Conservation (phyloP, 2,888 invertebrate species). For the Blera fallax region DNA sequence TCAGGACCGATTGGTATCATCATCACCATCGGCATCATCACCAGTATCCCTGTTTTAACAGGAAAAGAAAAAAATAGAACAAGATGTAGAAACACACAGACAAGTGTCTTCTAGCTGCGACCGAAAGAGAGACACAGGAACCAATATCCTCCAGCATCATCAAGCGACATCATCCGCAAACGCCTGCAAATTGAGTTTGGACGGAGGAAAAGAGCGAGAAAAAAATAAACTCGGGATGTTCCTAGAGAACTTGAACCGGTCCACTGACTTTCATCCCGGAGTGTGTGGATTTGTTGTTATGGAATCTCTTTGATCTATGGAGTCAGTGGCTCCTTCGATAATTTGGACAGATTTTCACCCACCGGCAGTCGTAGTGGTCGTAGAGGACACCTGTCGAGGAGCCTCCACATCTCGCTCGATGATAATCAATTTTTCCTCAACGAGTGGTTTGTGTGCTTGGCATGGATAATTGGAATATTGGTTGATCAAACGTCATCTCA, state of each 20-base stretch:
- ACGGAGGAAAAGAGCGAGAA: constrained; percentile 1
- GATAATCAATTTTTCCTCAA: constrained; percentile 59
- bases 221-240: constrained; percentile 13
- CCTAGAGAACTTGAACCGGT: constrained; percentile 37
- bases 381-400: constrained; percentile 25
- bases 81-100: constrained; percentile 69
- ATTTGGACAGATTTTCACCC: constrained; percentile 70
- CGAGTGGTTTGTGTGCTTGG: constrained; percentile 6
- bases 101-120: constrained; percentile 57
- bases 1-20: constrained; percentile 66
- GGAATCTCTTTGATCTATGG: constrained; percentile 66
- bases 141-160: constrained; percentile 61
- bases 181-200: constrained; percentile 57
- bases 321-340: constrained; percentile 67
- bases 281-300: constrained; percentile 46
- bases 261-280: constrained; percentile 2
- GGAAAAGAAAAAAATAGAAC: constrained; percentile 31
- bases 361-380: background rate
- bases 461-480: constrained; percentile 67
- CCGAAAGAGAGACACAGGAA: constrained; percentile 29
- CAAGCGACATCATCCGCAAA: constrained; percentile 53
- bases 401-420: constrained; percentile 9
- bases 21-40: constrained; percentile 54
- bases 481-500: constrained; percentile 61
- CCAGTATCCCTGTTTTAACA: constrained; percentile 1